Base-by-base conservation (phyloP, 2,797 vertebrate species). In the Salarias fasciatus region DNA sequence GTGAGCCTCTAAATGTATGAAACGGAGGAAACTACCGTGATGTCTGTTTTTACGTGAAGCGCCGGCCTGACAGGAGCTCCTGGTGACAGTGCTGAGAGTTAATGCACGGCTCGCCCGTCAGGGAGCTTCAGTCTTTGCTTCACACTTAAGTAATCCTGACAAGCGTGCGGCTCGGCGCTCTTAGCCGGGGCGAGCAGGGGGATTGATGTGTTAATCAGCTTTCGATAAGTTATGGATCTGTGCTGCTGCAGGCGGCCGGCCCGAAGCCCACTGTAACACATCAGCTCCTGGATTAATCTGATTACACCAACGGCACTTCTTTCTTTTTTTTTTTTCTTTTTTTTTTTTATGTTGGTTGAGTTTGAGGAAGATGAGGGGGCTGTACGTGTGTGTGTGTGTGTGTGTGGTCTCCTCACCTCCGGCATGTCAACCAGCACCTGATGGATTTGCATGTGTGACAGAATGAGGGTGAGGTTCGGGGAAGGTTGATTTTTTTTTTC, bases 161-260 rank as follows among this genome's bases (percentile, higher is more conserved):
- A 86, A 47, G 41, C 65, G 11, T 79, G 11, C 71, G 61, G 84
- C 84, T 61, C 58, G 0, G 10, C 33, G 42, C 24, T 80, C 79
- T 75, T 41, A 82, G 69, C 64, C 24, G 63, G 62, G 64, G 49
- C 58, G 38, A 53, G 76, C 65, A 66, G 75, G 63, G 74, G 78
- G 86, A 61, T 53, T 71, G 75, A 83, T 68, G 75, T 67, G 62
- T 80, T 89, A 89, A 89, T 90, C 89, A 82, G 85, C 89, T 90
- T 87, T 83, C 33, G 53, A 86, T 83, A 83, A 86, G 68, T 86
- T 87, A 79, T 81, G 77, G 71, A 88, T 85, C 78, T 74, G 46
- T 50, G 70, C 61, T 36, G 40, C 79, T 72, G 75, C 72, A 54
- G 5, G 48, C 63, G 69, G 72, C 61, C 60, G 46, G 49, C 35